These are phyloP conservation scores for Zosterops lateralis DNA, from an alignment of 2,113 vertebrate genomes.

Conservation along the genomic window DNA sequence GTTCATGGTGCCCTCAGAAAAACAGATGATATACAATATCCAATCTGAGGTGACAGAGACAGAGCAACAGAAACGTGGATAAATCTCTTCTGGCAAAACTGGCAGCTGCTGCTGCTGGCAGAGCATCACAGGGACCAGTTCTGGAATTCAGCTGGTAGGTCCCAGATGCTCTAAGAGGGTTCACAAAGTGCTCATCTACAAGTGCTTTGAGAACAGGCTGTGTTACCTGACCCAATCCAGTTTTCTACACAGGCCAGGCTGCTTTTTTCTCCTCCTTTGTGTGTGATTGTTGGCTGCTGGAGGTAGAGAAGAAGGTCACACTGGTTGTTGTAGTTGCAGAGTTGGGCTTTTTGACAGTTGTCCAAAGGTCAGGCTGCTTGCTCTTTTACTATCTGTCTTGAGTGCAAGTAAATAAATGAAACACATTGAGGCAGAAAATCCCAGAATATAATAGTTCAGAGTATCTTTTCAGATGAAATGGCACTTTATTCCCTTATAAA, in stretches of 20 bases:
- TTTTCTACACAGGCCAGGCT: not conserved
- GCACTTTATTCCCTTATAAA: not conserved
- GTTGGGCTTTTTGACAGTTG: not conserved
- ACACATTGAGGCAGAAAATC: conserved; percentile 1
- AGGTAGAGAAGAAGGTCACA: not conserved
- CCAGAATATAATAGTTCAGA: not conserved
- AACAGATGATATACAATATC: fast-evolving
- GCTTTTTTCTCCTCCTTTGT: not conserved
- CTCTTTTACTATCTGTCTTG: not conserved
- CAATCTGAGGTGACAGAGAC: not conserved
- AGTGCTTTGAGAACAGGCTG: not conserved
- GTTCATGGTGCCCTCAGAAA: not conserved
- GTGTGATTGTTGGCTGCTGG: not conserved
- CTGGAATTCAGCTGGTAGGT: not conserved
- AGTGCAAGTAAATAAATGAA: conserved; percentile 39
- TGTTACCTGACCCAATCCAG: not conserved
- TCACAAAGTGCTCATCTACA: not conserved
- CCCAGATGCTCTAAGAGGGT: not conserved
- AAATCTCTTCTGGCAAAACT: not conserved
- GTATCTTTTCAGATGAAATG: conserved; percentile 10
- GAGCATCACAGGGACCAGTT: not conserved
- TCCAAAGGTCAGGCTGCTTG: conserved; percentile 25
- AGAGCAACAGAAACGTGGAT: not conserved
- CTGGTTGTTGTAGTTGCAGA: not conserved
- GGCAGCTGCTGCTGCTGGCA: not conserved